Conservation (phyloP, 1,140 invertebrate species). For the Lasaia peninsularis region DNA sequence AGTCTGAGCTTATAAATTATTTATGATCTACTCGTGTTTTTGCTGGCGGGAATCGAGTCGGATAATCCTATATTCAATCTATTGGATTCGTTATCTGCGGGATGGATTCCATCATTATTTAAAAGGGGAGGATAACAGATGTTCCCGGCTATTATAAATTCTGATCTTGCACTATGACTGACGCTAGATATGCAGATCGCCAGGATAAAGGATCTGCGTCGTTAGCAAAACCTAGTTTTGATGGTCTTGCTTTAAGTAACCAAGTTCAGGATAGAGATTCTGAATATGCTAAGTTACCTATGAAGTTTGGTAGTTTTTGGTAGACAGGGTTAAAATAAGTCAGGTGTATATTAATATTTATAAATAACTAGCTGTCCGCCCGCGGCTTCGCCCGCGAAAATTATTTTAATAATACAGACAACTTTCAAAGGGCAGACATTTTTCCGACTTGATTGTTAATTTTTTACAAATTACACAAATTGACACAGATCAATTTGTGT, state of each 20-base stretch:
- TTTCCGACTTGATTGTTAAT: slow-evolving; percentile 9
- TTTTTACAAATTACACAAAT: not conserved
- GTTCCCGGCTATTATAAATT: slow-evolving; percentile 54
- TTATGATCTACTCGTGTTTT: too few relatives aligned
- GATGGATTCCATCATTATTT: slow-evolving; percentile 4
- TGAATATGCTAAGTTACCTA: slow-evolving; percentile 39
- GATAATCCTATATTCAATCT: not conserved
- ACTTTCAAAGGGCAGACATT: too few relatives aligned
- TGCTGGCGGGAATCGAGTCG: not conserved
- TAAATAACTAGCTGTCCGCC: too few relatives aligned
- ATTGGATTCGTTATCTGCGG: not conserved
- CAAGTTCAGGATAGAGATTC: slow-evolving; percentile 45
- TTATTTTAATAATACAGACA: too few relatives aligned
- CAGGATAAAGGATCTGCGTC: slow-evolving; percentile 56
- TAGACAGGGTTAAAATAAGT: too few relatives aligned
- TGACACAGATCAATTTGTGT: too few relatives aligned
- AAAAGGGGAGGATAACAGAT: slow-evolving; percentile 29
- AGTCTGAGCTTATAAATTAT: too few relatives aligned
- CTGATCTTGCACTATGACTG: slow-evolving; percentile 52
- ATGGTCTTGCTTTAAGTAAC: slow-evolving; percentile 62
- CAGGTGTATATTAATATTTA: too few relatives aligned
- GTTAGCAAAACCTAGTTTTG: slow-evolving; percentile 60
- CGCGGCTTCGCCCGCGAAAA: too few relatives aligned
- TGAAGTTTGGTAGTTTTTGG: slow-evolving; percentile 2
- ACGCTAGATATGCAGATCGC: slow-evolving; percentile 48